phyloP scores from a whole-genome alignment of 2,113 vertebrate genomes.

The Acrocephalus kingi region DNA sequence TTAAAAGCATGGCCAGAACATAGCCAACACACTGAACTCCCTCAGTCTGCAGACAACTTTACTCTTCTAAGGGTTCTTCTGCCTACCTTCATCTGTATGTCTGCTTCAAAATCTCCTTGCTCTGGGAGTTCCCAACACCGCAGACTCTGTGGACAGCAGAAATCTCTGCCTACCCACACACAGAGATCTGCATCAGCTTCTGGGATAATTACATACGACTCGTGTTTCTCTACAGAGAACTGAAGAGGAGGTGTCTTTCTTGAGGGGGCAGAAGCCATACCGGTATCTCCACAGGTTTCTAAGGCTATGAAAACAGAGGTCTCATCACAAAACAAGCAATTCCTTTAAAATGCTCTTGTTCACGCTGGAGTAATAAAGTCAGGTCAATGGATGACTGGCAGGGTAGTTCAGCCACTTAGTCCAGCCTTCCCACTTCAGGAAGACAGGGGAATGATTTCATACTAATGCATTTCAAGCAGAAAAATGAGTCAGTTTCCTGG shows the following conservation, averaged over 20 bases:
- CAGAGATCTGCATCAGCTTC: not conserved
- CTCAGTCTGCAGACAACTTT: not conserved
- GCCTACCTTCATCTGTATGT: not conserved
- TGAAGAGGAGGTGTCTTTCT: constrained; percentile 55
- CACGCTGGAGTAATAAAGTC: not conserved
- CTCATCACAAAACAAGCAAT: not conserved
- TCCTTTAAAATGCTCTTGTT: not conserved
- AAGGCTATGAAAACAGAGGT: not conserved
- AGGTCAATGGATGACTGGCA: not conserved
- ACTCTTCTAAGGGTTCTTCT: not conserved
- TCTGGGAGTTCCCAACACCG: not conserved
- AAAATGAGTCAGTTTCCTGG: constrained; percentile 67
- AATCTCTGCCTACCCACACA: constrained; percentile 30
- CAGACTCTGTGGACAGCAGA: constrained; percentile 21
- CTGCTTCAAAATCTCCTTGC: not conserved
- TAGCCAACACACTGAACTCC: not conserved
- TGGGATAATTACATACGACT: constrained; percentile 17
- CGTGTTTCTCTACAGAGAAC: not conserved
- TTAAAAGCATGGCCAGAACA: not conserved
- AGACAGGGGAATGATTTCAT: constrained; percentile 42
- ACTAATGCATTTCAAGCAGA: constrained; percentile 45
- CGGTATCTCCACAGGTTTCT: not conserved
- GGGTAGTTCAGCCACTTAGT: not conserved
- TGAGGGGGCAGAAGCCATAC: constrained; percentile 1
- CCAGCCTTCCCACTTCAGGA: constrained; percentile 26